These are phyloP conservation scores for Bos taurus DNA, from an alignment of 2,113 vertebrate genomes.

Conservation along the genomic window ARS-UCD2.0 NC_037334.1:88552501-88553000, in stretches of 20 bases:
- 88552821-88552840: neutral
- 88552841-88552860: neutral
- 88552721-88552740: neutral
- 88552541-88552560: neutral
- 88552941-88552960: neutral
- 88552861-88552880: neutral
- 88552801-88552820: neutral
- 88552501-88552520: neutral
- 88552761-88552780: neutral
- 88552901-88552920: neutral
- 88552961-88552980: neutral
- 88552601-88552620: neutral
- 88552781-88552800: neutral
- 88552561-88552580: neutral
- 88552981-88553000: neutral
- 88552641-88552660: neutral
- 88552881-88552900: neutral
- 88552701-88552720: neutral
- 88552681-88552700: neutral
- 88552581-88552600: neutral
- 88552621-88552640: neutral
- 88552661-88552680: neutral
- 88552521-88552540: neutral
- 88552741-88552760: neutral
- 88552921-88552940: neutral